Conservation (phyloP, 1,140 invertebrate species). For the Agrypnia vestita region DNA sequence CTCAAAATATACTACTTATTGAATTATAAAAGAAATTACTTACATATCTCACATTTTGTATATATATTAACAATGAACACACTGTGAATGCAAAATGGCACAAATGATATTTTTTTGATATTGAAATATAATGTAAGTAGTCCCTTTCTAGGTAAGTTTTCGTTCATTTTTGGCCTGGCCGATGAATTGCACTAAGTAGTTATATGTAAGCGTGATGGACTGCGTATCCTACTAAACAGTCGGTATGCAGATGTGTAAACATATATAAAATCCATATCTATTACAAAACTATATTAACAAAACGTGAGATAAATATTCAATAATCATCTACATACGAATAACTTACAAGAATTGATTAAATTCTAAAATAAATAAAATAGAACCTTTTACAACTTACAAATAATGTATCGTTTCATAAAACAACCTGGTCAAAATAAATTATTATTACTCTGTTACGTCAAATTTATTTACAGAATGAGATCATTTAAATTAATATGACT, state of each 20-base stretch:
- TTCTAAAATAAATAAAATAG: slow-evolving; percentile 36
- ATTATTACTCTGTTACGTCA: slow-evolving; percentile 31
- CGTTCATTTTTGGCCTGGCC: too few species aligned
- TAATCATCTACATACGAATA: slow-evolving; percentile 34
- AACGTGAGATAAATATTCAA: slow-evolving; percentile 21
- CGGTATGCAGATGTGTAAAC: too few species aligned
- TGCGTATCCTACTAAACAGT: too few species aligned
- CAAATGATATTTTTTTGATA: too few species aligned
- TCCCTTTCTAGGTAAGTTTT: too few species aligned
- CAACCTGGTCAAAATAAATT: slow-evolving; percentile 29
- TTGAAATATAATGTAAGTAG: too few species aligned
- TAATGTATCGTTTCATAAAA: slow-evolving; percentile 4
- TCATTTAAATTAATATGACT: slow-evolving; percentile 42
- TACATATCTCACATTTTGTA: slow-evolving; percentile 13
- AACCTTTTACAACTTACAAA: slow-evolving; percentile 16
- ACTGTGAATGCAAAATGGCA: too few species aligned
- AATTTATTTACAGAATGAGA: slow-evolving; percentile 39
- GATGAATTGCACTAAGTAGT: too few species aligned
- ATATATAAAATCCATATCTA: too few species aligned
- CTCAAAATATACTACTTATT: slow-evolving; percentile 9
- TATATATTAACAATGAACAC: too few species aligned
- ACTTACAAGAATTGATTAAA: slow-evolving; percentile 18
- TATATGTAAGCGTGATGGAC: too few species aligned
- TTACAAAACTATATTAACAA: background rate
- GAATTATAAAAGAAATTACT: slow-evolving; percentile 39